A percentile compares a stretch with the other conserved stretches of the same genome.
These are phyloP conservation scores for Neolamprologus falcicula DNA, from an alignment of 2,113 vertebrate genomes.

Conservation along the genomic window DNA sequence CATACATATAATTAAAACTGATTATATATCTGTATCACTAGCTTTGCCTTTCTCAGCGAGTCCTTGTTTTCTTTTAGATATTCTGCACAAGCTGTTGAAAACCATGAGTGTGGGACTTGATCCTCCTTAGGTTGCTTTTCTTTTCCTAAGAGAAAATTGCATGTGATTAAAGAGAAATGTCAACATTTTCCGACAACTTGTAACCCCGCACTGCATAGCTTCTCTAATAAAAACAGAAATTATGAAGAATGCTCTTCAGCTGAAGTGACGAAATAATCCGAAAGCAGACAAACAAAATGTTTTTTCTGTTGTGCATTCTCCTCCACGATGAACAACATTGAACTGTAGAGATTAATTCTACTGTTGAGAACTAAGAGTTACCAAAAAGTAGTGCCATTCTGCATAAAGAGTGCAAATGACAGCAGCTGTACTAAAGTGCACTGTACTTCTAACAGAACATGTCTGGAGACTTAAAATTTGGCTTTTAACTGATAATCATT, in stretches of 20 bases:
- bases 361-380: background rate
- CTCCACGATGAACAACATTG: background rate
- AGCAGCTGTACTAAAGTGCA: background rate
- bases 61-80: slow-evolving; percentile 21
- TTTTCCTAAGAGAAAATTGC: slow-evolving; percentile 27
- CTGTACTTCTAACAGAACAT: background rate
- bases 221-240: slow-evolving; percentile 10
- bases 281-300: background rate
- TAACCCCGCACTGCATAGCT: background rate
- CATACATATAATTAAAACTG: slow-evolving; percentile 44
- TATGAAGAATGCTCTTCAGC: background rate
- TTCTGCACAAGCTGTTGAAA: background rate
- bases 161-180: slow-evolving; percentile 32
- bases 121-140: slow-evolving; percentile 25
- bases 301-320: background rate
- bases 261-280: background rate
- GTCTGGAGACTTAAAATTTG: background rate
- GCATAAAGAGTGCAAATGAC: background rate
- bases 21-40: slow-evolving; percentile 18
- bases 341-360: background rate
- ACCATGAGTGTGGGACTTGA: slow-evolving; percentile 17
- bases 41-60: background rate
- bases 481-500: background rate
- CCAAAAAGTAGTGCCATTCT: background rate
- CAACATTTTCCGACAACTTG: background rate